Evolutionary conservation across 2,113 vertebrate genomes (phyloP), one percentile per base, ranked within the genome.

Genomic region (Calyptomena viridis): DNA sequence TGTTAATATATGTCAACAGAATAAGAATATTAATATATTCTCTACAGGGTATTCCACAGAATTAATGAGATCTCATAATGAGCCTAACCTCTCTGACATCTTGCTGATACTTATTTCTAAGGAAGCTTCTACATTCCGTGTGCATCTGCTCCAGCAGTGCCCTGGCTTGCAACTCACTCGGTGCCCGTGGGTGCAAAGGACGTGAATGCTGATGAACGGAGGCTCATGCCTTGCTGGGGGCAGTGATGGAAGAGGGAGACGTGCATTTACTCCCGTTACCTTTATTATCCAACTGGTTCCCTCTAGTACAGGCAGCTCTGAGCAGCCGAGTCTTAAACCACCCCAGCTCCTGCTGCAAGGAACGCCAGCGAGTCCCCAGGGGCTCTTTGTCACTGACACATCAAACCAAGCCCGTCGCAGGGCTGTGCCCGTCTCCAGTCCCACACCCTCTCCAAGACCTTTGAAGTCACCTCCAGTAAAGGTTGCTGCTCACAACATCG

Each of bases 1-100:
- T 93, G 92, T 92, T 96, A 96, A 96, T 96, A 90, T 86, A 94
- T 92, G 89, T 94, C 91, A 97, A 95, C 93, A 97, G 84, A 96
- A 46, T 58, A 94, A 83, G 94, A 94, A 95, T 84, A 91, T 77
- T 92, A 94, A 94, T 86, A 86, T 77, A 81, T 71, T 96, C 88
- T 92, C 92, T 89, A 93, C 92, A 93, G 90, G 56, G 74, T 85
- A 96, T 78, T 95, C 87, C 86, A 89, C 53, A 84, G 90, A 94
- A 95, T 91, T 93, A 95, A 96, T 92, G 92, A 94, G 88, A 67
- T 69, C 66, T 89, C 56, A 79, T 89, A 92, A 94, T 87, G 77
- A 96, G 92, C 60, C 92, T 86, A 81, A 77, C 73, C 93, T 84
- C 52, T 50, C 64, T 84, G 86, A 94, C 94, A 94, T 82, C 83